Percentiles rank a stretch among this genome's conserved stretches.
Evolutionary conservation across 2,113 vertebrate genomes (phyloP).

Genomic region (Thomomys bottae): DNA sequence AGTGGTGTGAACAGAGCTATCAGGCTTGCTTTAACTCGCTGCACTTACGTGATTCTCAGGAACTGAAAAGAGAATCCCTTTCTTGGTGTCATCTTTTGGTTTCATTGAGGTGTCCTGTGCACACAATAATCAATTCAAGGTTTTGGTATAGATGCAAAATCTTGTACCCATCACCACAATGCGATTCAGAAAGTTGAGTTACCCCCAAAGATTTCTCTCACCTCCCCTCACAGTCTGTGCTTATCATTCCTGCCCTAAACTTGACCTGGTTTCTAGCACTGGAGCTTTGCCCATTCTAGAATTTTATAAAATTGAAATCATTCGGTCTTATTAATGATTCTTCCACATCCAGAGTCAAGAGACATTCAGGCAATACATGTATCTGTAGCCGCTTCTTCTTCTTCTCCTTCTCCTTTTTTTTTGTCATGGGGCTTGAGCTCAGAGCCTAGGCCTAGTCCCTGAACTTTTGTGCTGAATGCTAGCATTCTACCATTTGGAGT

Average conservation of each 20-base stretch:
- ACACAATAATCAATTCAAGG: not conserved
- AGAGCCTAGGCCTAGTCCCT: no score
- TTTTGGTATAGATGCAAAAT: not conserved
- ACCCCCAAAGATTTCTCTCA: not conserved
- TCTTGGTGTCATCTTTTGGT: not conserved
- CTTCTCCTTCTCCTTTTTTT: no score
- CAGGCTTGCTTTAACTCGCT: not conserved
- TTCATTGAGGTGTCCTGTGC: not conserved
- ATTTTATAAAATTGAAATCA: not conserved
- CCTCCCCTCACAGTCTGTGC: accelerated
- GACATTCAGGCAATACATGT: no score
- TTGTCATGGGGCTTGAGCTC: no score
- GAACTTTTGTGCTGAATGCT: no score
- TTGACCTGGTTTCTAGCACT: not conserved
- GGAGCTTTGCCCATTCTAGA: not conserved
- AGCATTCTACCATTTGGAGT: no score
- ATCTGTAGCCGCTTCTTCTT: not conserved
- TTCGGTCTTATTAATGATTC: not conserved
- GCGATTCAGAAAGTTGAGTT: not conserved
- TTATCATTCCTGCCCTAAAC: not conserved
- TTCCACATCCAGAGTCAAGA: not conserved
- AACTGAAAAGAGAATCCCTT: not conserved
- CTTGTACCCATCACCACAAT: accelerated
- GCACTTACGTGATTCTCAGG: not conserved
- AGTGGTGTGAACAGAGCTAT: not conserved